Evolutionary conservation across 2,797 vertebrate genomes (phyloP).

Genomic region (Phataginus tetradactyla): DNA sequence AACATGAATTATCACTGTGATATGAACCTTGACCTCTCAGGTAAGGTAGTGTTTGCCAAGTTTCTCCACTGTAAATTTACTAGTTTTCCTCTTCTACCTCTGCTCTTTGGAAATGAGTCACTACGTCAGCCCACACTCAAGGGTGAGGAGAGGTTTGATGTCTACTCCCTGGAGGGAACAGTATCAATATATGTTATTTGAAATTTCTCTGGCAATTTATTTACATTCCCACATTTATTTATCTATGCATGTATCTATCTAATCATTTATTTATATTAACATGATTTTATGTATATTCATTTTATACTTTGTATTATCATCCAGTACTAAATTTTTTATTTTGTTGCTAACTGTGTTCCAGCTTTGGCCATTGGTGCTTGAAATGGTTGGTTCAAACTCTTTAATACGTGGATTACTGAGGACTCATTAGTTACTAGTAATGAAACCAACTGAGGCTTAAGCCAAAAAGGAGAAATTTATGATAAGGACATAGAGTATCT

Average conservation of each 20-base stretch:
- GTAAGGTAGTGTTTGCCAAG: neutral
- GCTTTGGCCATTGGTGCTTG: neutral
- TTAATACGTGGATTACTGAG: neutral
- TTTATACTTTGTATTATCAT: neutral
- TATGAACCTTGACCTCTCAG: neutral
- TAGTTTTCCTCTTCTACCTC: neutral
- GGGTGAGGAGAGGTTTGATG: neutral
- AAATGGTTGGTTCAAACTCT: neutral
- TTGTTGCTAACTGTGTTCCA: neutral
- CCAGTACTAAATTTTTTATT: neutral
- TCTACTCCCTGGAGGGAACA: neutral
- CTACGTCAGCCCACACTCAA: neutral
- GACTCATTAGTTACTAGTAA: neutral
- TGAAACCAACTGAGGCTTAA: neutral
- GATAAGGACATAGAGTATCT: neutral
- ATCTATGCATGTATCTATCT: neutral
- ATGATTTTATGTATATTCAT: neutral
- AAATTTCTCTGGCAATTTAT: neutral
- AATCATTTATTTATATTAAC: neutral
- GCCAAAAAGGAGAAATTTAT: neutral
- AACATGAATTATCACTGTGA: neutral
- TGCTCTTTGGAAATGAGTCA: neutral
- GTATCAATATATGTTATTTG: neutral
- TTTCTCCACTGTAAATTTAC: neutral
- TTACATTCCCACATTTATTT: neutral